Evolutionary conservation across 1,140 invertebrate species (phyloP).

Genomic region (Euura saliciscinereae): DNA sequence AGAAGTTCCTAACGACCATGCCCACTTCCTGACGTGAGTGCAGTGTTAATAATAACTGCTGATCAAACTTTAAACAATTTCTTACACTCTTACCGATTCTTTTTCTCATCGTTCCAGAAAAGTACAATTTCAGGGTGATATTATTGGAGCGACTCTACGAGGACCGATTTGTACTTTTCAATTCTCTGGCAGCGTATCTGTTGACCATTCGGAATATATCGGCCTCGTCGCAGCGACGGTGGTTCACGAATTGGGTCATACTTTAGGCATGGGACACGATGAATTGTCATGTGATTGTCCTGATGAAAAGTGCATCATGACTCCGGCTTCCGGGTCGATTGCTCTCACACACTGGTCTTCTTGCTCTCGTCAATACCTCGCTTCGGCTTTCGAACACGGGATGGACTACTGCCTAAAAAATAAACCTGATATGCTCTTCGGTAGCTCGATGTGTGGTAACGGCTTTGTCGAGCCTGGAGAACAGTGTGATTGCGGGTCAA

Average conservation of each 20-base stretch:
- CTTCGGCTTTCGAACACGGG: constrained; percentile 90
- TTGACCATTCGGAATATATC: constrained; percentile 86
- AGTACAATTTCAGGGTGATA: constrained; percentile 83
- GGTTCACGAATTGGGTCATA: constrained; percentile 98
- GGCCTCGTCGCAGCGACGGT: constrained; percentile 94
- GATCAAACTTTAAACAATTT: background rate
- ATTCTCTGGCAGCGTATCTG: constrained; percentile 93
- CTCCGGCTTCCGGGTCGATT: constrained; percentile 85
- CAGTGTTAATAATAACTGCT: background rate
- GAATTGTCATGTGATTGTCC: constrained; percentile 83
- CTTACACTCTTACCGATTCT: background rate
- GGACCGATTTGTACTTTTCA: constrained; percentile 97
- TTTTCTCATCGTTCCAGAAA: constrained; percentile 65
- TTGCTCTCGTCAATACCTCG: constrained; percentile 87
- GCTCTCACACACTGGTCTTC: constrained; percentile 88
- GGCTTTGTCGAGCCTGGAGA: constrained; percentile 94
- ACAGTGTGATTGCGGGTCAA: constrained; percentile 92
- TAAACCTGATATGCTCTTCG: constrained; percentile 76
- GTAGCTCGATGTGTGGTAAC: constrained; percentile 93
- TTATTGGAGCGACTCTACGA: constrained; percentile 96
- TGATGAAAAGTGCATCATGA: constrained; percentile 94
- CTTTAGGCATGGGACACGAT: constrained; percentile 99
- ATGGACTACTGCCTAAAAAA: constrained; percentile 96
- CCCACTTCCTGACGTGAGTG: constrained; percentile 93
- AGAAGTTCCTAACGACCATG: constrained; percentile 96